These are phyloP conservation scores for Camponotus fellah DNA, from an alignment of 2,888 invertebrate species.

Conservation along the genomic window DNA sequence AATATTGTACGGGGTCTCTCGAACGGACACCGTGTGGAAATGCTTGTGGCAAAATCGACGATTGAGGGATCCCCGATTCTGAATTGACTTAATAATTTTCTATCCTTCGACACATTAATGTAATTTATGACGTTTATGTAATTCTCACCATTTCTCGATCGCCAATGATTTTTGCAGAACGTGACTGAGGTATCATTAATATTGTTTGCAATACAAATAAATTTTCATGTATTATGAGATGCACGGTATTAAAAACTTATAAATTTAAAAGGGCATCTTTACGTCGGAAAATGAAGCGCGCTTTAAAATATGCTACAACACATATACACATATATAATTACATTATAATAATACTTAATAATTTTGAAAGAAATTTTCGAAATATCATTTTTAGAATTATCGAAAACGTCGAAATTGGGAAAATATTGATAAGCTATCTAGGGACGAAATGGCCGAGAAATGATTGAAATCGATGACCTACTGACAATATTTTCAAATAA, in stretches of 20 bases:
- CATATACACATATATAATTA: not conserved
- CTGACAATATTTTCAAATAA: not conserved
- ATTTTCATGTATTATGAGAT: not conserved
- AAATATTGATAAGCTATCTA: not conserved
- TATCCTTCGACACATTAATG: not conserved
- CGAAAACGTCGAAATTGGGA: not conserved
- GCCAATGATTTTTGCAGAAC: not conserved
- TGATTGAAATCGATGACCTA: not conserved
- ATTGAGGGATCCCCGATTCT: not conserved
- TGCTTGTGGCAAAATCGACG: not conserved
- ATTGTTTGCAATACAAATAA: not conserved
- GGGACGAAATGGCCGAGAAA: too few relatives aligned
- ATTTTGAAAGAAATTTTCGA: not conserved
- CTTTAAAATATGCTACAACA: not conserved
- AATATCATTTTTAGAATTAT: not conserved
- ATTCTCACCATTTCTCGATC: not conserved
- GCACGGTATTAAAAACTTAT: not conserved
- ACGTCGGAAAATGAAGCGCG: not conserved
- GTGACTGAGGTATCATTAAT: not conserved
- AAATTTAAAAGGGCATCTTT: not conserved
- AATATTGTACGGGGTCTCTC: constrained; percentile 61
- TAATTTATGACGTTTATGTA: not conserved
- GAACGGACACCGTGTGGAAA: constrained; percentile 6
- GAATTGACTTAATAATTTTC: constrained; percentile 10
- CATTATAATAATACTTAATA: not conserved